Conservation (phyloP, 2,797 vertebrate genomes). For the Steatocranus sp. region DNA sequence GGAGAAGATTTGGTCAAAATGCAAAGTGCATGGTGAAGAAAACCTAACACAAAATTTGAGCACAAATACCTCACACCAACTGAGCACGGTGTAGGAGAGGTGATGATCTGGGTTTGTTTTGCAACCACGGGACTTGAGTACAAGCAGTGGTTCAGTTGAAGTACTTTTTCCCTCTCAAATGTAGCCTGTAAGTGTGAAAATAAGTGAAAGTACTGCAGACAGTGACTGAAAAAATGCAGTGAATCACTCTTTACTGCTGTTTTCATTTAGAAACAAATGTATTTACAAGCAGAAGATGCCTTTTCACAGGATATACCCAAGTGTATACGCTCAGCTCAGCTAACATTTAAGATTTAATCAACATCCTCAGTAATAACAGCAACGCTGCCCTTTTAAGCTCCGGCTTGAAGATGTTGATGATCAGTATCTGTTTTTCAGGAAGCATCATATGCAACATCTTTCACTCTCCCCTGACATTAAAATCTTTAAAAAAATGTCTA, state of each 20-base stretch:
- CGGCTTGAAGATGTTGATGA: not conserved
- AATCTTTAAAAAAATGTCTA: not conserved
- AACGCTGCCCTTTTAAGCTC: not conserved
- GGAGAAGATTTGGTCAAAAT: not conserved
- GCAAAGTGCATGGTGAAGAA: not conserved
- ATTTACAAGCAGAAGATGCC: not conserved
- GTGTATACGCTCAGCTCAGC: not conserved
- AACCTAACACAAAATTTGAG: not conserved
- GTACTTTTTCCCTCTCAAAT: not conserved
- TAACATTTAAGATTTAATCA: not conserved
- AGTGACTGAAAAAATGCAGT: not conserved
- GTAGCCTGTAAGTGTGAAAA: not conserved
- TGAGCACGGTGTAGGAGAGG: not conserved
- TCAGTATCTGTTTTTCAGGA: not conserved
- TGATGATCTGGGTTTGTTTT: not conserved
- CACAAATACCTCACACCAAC: not conserved
- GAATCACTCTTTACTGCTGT: not conserved
- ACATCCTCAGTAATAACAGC: not conserved
- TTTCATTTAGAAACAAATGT: not conserved
- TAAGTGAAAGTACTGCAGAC: not conserved
- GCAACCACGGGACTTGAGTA: not conserved
- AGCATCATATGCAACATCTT: not conserved
- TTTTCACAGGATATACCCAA: not conserved
- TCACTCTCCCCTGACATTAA: not conserved
- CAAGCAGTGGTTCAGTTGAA: not conserved